phyloP scores from a whole-genome alignment of 2,797 vertebrate genomes.

The Betta splendens region DNA sequence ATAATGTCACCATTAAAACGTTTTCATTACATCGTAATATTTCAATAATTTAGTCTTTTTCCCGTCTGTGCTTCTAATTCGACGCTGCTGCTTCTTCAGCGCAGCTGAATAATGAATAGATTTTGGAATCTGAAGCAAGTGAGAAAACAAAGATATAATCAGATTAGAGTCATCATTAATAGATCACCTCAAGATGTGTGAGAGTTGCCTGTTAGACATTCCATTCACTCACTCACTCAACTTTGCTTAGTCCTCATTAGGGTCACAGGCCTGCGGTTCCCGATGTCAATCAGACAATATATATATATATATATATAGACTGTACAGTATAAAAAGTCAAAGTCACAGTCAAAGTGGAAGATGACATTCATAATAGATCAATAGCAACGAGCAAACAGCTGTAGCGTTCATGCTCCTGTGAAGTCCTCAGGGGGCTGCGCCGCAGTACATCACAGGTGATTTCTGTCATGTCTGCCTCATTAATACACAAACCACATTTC shows the following conservation, averaged over 20 bases:
- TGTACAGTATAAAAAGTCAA: conserved; percentile 8
- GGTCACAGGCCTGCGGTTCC: no score
- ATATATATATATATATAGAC: no score
- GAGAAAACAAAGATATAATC: conserved; percentile 43
- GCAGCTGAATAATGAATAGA: conserved; percentile 58
- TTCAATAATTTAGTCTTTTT: conserved; percentile 33
- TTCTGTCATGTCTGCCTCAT: conserved; percentile 59
- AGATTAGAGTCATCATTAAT: conserved; percentile 58
- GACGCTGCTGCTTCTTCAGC: background rate
- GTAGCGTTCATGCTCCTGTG: conserved; percentile 60
- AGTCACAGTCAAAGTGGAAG: conserved; percentile 40
- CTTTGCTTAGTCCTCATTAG: no score
- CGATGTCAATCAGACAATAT: no score
- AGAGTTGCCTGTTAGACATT: conserved; percentile 15
- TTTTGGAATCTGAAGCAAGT: conserved; percentile 21
- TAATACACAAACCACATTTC: conserved; percentile 57
- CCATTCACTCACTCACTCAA: no score
- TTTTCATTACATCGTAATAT: conserved; percentile 18
- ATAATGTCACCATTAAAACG: background rate
- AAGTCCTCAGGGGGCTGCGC: conserved; percentile 65
- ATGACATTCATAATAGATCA: conserved; percentile 71
- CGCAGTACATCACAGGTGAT: conserved; percentile 47
- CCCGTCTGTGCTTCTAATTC: conserved; percentile 18
- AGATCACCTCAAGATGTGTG: conserved; percentile 27
- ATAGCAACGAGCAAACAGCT: conserved; percentile 49